These are phyloP conservation scores for Triplophysa rosa DNA, from an alignment of 2,113 vertebrate genomes.

Conservation along the genomic window DNA sequence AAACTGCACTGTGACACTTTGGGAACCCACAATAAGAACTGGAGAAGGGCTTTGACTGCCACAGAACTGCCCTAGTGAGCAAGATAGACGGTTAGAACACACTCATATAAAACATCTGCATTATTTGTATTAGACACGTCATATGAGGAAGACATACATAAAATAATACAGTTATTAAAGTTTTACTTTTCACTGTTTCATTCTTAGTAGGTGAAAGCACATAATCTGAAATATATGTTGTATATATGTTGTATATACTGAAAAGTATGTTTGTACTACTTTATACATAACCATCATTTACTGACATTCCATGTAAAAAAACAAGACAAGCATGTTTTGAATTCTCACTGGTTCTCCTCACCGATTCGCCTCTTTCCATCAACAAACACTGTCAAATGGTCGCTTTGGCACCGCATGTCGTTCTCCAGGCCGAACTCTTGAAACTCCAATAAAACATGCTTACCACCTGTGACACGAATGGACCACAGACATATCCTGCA, in stretches of 20 bases:
- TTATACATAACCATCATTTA: not conserved
- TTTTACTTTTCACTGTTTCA: too few relatives aligned
- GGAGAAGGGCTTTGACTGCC: slow-evolving; percentile 65
- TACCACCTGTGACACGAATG: slow-evolving; percentile 65
- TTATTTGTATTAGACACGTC: not conserved
- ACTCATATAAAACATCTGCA: not conserved
- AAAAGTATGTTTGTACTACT: too few relatives aligned
- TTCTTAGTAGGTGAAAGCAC: too few relatives aligned
- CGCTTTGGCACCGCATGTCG: slow-evolving; percentile 70
- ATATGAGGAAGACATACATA: not conserved
- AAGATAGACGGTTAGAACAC: not conserved
- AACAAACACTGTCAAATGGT: slow-evolving; percentile 73
- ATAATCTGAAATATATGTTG: too few relatives aligned
- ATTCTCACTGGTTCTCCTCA: slow-evolving; percentile 57
- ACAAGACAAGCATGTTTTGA: not conserved
- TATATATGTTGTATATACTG: too few relatives aligned
- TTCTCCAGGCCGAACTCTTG: slow-evolving; percentile 74
- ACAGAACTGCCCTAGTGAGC: slow-evolving; percentile 78
- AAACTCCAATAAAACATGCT: slow-evolving; percentile 72
- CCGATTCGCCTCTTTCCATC: slow-evolving; percentile 68
- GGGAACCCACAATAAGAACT: slow-evolving; percentile 69
- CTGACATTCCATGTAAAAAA: not conserved
- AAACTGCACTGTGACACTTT: slow-evolving; percentile 74
- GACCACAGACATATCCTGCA: slow-evolving; percentile 78
- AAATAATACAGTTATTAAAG: too few relatives aligned